Evolutionary conservation across 1,140 invertebrate genomes (phyloP), one percentile per base, ranked within the genome.

Genomic region (Drosophila sproati): DNA sequence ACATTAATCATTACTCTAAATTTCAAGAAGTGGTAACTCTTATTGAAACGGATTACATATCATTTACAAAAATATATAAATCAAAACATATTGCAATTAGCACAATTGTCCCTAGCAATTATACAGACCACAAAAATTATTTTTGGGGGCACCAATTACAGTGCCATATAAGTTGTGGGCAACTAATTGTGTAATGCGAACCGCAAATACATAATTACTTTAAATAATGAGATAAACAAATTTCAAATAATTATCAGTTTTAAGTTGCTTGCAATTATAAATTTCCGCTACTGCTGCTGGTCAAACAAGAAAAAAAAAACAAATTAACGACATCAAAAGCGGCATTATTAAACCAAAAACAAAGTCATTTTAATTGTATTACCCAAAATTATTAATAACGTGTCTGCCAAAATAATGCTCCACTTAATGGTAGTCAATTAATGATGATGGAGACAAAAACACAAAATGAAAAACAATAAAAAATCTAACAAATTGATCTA

Each of bases 291-390:
- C 4, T 47, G 48, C 7, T 6, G 32, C n/a, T 7, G 32, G 31
- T 10, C 61, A 72, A 60, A 37, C 35, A 31, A 61, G 34, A 56
- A 29, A 35, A 32, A 5, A 39, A 39, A 60, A 31, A 56, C 54
- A 70, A 60, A 56, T 57, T 50, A 68, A 61, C 5, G 52, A 81
- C 66, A 68, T 81, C 78, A 81, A 87, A 85, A 56, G 82, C 75
- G 75, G 78, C 74, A 54, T 77, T 86, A 86, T 86, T 85, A 78
- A 71, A 71, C 47, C 56, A 74, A 85, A 83, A 54, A 61, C 66
- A 57, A 74, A 80, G 37, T 48, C 43, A 59, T 68, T 61, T 81
- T 78, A 86, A 86, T 87, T 87, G 75, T 64, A 78, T 78, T 69
- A 64, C 56, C 55, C 5, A 57, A 57, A 35, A 57, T 48, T 57